Percentiles rank a stretch among this genome's conserved stretches.
Conservation (phyloP, 2,888 invertebrate species). For the Nomada lathburiana region DNA sequence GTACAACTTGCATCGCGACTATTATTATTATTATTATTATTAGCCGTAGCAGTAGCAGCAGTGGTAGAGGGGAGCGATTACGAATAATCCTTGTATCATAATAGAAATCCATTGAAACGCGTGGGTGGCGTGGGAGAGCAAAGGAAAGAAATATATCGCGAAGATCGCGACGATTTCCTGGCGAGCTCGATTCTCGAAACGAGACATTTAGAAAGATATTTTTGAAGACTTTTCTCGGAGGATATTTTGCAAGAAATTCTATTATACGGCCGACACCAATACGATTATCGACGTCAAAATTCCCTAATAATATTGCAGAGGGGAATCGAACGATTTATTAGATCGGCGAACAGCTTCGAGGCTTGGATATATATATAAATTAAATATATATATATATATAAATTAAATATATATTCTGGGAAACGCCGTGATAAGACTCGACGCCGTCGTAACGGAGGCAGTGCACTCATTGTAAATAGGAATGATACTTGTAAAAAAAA, state of each 20-base stretch:
- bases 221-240: slow-evolving; percentile 35
- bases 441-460: slow-evolving; percentile 41
- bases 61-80: slow-evolving; percentile 31
- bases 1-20: slow-evolving; percentile 63
- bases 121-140: background rate
- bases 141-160: background rate
- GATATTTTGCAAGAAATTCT: slow-evolving; percentile 22
- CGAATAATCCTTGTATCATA: slow-evolving; percentile 58
- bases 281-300: background rate
- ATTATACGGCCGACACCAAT: background rate
- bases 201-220: slow-evolving; percentile 33
- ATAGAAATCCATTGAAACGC: background rate
- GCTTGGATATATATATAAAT: slow-evolving; percentile 10
- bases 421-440: slow-evolving; percentile 57
- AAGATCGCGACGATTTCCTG: slow-evolving; percentile 27
- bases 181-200: background rate
- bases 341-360: slow-evolving; percentile 27
- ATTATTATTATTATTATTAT: slow-evolving; percentile 3
- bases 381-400: slow-evolving; percentile 49
- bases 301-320: background rate
- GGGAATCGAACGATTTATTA: background rate
- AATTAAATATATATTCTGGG: too few species aligned
- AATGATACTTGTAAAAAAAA: slow-evolving; percentile 58
- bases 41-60: background rate
- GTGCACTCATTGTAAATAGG: slow-evolving; percentile 70